Base-by-base conservation (phyloP, 2,888 invertebrate species). In the Hemistola chrysoprasaria region DNA sequence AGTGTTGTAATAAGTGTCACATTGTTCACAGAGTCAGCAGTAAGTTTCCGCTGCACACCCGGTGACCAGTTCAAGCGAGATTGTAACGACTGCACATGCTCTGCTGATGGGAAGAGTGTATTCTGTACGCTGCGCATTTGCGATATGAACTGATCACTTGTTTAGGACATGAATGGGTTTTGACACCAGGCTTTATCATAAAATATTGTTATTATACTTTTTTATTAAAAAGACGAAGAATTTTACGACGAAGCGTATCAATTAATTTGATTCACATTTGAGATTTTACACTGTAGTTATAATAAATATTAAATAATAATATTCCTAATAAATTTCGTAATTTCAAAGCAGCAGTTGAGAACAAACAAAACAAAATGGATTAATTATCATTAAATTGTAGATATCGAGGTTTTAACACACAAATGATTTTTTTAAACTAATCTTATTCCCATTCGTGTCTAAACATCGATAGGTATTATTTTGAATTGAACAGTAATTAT, bases 71-170 rank as follows among this genome's bases (percentile, higher is more conserved):
- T 87, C 71, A 80, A 78, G 43, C 72, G 72, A 0, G 78, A 76
- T 24, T 90, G 90, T 65, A 90, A 90, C 55, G 84, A 85, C 55
- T 91, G 91, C 66, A 77, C 79, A 1, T 91, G 91, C 57, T 78
- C 81, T 0, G 80, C 82, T 0, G 83, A 85, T 40, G 90, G 90
- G 6, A 79, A 62, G 38, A 75, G 73, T 33, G 78, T 85, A 1
- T 84, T 78, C 60, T 91, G 90, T 63, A 88, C 90, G 0, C 48
- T 84, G 8, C 81, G 73, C 11, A 57, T 82, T 23, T 90, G 89
- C 48, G 84, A 86, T 39, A 53, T 71, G 28, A 35, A 48, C 8
- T 47, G 36, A 37, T 9, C 7, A 22, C 24, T 31, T 11, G 10
- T 21, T 22, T 25, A 10, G 35, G 35, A 36, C 35, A 32, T 35